Conservation (phyloP, 1,140 invertebrate genomes). For the Eufriesea mexicana region DNA sequence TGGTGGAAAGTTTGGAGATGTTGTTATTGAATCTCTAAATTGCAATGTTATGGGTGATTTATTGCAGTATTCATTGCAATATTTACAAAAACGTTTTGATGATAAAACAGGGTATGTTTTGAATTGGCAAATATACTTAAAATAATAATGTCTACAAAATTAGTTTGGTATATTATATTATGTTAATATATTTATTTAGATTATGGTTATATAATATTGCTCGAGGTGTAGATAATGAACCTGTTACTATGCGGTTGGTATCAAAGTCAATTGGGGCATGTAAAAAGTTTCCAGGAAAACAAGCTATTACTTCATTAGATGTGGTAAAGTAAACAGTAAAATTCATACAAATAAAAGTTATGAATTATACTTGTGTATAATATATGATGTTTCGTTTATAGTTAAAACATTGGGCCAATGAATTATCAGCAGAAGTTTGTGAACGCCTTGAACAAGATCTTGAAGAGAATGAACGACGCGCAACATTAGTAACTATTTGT, state of each 20-base stretch:
- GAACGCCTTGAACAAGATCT: conserved; percentile 93
- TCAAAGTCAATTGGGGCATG: conserved; percentile 97
- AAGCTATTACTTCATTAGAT: conserved; percentile 87
- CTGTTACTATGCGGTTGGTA: conserved; percentile 91
- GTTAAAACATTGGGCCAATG: conserved; percentile 88
- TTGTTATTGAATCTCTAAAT: conserved; percentile 87
- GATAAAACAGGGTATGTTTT: conserved; percentile 89
- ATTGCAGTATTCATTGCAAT: conserved; percentile 85
- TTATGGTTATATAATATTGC: conserved; percentile 94
- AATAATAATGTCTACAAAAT: neutral
- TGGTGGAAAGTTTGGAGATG: conserved; percentile 94
- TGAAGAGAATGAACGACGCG: conserved; percentile 86
- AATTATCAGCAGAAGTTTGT: conserved; percentile 91
- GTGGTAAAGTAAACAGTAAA: conserved; percentile 82
- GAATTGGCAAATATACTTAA: neutral
- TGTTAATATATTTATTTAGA: conserved; percentile 80
- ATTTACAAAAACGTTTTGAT: conserved; percentile 89
- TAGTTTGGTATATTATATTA: neutral
- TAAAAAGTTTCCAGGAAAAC: conserved; percentile 95
- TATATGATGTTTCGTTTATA: conserved; percentile 27
- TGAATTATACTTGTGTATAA: neutral
- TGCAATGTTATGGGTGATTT: conserved; percentile 92
- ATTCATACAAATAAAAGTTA: conserved; percentile 5
- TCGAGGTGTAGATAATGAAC: conserved; percentile 93
- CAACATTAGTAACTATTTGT: conserved; percentile 86